These are phyloP conservation scores for Mystacides longicornis DNA, from an alignment of 2,888 invertebrate genomes.

Conservation along the genomic window DNA sequence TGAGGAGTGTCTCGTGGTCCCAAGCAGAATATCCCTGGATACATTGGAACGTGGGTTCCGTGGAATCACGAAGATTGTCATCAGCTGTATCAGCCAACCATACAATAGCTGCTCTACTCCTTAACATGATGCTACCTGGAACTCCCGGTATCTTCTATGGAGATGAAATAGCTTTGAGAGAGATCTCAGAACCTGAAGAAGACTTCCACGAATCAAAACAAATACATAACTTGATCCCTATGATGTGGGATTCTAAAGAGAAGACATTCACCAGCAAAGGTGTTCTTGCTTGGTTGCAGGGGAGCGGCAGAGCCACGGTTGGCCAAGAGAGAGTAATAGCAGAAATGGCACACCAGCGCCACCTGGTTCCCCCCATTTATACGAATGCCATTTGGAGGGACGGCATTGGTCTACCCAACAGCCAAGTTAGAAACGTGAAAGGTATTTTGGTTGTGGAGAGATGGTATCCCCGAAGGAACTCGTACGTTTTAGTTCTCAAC, in stretches of 20 bases:
- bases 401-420: slow-evolving; percentile 55
- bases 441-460: slow-evolving; percentile 66
- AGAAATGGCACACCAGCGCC: slow-evolving; percentile 53
- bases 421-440: slow-evolving; percentile 57
- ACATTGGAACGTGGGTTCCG: slow-evolving; percentile 69
- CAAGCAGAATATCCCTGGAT: slow-evolving; percentile 66
- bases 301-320: slow-evolving; percentile 41
- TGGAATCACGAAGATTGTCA: slow-evolving; percentile 53
- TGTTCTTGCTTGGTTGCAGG: slow-evolving; percentile 59
- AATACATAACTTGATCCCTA: slow-evolving; percentile 61
- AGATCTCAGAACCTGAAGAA: slow-evolving; percentile 48
- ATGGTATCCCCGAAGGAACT: slow-evolving; percentile 70
- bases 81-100: slow-evolving; percentile 53
- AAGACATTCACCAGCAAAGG: slow-evolving; percentile 43
- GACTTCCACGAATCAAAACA: slow-evolving; percentile 54
- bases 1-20: slow-evolving; percentile 52
- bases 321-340: slow-evolving; percentile 47
- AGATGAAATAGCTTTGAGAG: slow-evolving; percentile 74
- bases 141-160: slow-evolving; percentile 86
- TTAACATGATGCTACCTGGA: slow-evolving; percentile 78
- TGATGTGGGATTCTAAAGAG: slow-evolving; percentile 52
- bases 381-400: slow-evolving; percentile 63
- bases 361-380: slow-evolving; percentile 63
- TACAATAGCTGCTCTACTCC: slow-evolving; percentile 59
- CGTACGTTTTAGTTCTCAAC: slow-evolving; percentile 70